These are phyloP conservation scores for Caerostris extrusa DNA, from an alignment of 1,140 invertebrate genomes.

Conservation along the genomic window DNA sequence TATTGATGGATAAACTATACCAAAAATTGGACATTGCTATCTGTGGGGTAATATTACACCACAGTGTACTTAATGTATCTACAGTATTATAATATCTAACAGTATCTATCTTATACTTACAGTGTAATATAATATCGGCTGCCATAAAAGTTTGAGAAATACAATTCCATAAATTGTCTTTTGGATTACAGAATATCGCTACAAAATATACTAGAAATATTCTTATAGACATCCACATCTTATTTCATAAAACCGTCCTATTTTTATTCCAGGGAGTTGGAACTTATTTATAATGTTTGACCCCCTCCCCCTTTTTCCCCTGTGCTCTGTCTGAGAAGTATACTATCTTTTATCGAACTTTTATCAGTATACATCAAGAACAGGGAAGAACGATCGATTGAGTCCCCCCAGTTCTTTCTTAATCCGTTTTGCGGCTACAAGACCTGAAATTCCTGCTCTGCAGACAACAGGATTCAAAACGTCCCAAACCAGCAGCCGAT, in stretches of 20 bases:
- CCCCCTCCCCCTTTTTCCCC: background rate
- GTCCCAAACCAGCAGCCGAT: constrained; percentile 58
- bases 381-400: background rate
- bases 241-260: background rate
- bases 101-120: no score
- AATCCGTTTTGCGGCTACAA: constrained; percentile 44
- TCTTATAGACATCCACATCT: background rate
- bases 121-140: no score
- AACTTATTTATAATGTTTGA: constrained; percentile 17
- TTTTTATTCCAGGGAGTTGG: background rate
- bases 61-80: no score
- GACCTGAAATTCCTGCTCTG: constrained; percentile 40
- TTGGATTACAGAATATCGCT: background rate
- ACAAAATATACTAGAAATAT: constrained; percentile 97
- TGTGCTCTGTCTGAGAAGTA: background rate
- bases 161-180: no score
- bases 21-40: no score
- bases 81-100: no score
- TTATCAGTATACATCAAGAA: background rate
- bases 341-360: constrained; percentile 45
- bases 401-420: background rate
- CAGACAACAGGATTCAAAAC: constrained; percentile 56
- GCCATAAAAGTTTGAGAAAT: no score
- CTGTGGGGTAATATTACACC: no score
- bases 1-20: no score